phyloP scores from a whole-genome alignment of 2,888 invertebrate genomes.

The Tethea ocularis region DNA sequence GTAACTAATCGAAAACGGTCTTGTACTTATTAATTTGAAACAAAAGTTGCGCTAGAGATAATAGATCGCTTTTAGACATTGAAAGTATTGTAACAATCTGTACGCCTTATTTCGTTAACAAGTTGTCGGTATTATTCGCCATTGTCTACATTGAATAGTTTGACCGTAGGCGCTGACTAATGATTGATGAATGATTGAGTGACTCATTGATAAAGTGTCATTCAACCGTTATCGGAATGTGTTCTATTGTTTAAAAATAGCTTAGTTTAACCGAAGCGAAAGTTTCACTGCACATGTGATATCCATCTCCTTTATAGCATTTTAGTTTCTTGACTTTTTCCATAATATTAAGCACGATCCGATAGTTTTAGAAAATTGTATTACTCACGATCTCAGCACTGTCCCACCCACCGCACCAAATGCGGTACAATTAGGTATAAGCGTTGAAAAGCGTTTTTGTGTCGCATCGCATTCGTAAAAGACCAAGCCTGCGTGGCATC shows the following conservation, averaged over 20 bases:
- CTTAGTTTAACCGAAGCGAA: no score
- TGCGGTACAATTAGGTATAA: slow-evolving; percentile 62
- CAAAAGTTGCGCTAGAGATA: slow-evolving; percentile 5
- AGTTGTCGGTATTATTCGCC: slow-evolving; percentile 40
- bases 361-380: slow-evolving; percentile 23
- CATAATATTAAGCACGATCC: slow-evolving; percentile 1
- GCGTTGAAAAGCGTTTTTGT: slow-evolving; percentile 53
- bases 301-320: not conserved
- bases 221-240: slow-evolving; percentile 53
- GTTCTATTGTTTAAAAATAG: slow-evolving; percentile 42
- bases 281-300: slow-evolving; percentile 17
- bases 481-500: slow-evolving; percentile 52
- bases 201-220: slow-evolving; percentile 68
- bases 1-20: not conserved
- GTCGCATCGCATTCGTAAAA: slow-evolving; percentile 49
- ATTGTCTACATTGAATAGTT: slow-evolving; percentile 57
- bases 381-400: slow-evolving; percentile 51
- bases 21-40: not conserved
- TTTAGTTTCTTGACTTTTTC: slow-evolving; percentile 5
- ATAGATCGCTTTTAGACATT: slow-evolving; percentile 16
- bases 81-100: slow-evolving; percentile 32
- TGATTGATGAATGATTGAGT: slow-evolving; percentile 68
- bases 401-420: slow-evolving; percentile 55
- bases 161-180: slow-evolving; percentile 62
- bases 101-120: slow-evolving; percentile 45